Percentiles rank a stretch among this genome's conserved stretches.
Evolutionary conservation across 2,797 vertebrate species (phyloP).

Genomic region (Pteropus rufus): DNA sequence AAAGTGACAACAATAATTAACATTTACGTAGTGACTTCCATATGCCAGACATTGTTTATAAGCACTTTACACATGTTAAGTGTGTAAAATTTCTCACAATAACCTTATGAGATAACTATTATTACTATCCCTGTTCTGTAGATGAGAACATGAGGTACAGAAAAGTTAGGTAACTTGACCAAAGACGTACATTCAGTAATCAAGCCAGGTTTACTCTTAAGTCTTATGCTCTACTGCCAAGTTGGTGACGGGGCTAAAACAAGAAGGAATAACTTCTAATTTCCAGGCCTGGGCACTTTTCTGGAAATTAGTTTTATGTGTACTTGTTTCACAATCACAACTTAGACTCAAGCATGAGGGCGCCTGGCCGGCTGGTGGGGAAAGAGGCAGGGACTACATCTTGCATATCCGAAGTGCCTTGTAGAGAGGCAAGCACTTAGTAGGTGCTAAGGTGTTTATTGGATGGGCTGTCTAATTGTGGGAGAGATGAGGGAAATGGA

Average conservation of each 20-base stretch:
- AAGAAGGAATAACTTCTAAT: not conserved
- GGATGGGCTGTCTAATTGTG: not conserved
- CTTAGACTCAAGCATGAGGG: not conserved
- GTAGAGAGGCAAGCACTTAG: not conserved
- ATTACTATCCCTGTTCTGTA: not conserved
- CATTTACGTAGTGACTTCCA: not conserved
- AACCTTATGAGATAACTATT: not conserved
- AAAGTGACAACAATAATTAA: not conserved
- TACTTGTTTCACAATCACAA: not conserved
- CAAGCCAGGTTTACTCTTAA: not conserved
- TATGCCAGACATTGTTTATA: not conserved
- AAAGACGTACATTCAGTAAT: not conserved
- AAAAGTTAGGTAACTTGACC: not conserved
- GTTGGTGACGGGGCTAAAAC: not conserved
- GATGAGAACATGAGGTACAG: not conserved
- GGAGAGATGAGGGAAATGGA: not conserved
- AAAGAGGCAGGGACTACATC: too few species aligned
- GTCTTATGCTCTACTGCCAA: not conserved
- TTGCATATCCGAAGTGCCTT: not conserved
- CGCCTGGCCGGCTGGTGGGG: too few species aligned
- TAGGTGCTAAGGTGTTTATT: not conserved
- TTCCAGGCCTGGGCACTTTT: not conserved
- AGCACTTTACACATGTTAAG: not conserved
- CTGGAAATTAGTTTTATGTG: not conserved
- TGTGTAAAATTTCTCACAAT: not conserved